phyloP scores from a whole-genome alignment of 2,888 invertebrate genomes.

The Agrotis segetum region DNA sequence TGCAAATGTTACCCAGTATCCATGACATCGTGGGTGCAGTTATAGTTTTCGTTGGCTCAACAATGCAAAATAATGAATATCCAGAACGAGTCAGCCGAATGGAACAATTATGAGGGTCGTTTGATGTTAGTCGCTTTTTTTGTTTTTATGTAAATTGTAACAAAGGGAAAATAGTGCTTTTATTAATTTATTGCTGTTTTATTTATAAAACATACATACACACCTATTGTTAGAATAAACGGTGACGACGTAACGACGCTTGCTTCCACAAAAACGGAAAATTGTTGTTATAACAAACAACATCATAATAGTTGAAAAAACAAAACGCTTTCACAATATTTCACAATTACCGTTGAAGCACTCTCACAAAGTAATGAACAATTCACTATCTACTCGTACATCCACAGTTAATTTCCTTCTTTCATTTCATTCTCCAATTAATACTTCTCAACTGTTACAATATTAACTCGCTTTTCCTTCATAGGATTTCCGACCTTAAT shows the following conservation, averaged over 20 bases:
- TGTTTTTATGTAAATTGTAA: slow-evolving; percentile 26
- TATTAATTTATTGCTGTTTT: slow-evolving; percentile 5
- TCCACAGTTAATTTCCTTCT: slow-evolving; percentile 40
- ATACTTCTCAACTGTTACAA: slow-evolving; percentile 43
- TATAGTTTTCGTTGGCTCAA: slow-evolving; percentile 64
- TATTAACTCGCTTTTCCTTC: slow-evolving; percentile 7
- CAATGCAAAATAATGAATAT: slow-evolving; percentile 71
- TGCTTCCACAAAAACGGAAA: neutral
- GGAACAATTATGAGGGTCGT: slow-evolving; percentile 58
- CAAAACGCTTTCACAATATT: neutral
- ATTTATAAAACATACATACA: neutral
- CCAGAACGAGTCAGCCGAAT: slow-evolving; percentile 51
- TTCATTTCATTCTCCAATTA: slow-evolving; percentile 52
- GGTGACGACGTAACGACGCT: no score
- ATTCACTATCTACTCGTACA: slow-evolving; percentile 38
- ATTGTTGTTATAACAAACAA: neutral
- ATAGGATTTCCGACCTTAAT: slow-evolving; percentile 34
- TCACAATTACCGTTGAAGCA: slow-evolving; percentile 15
- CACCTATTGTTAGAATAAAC: neutral
- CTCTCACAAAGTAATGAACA: slow-evolving; percentile 27
- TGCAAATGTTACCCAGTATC: slow-evolving; percentile 76
- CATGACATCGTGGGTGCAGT: slow-evolving; percentile 60
- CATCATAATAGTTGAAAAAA: neutral
- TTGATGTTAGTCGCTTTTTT: slow-evolving; percentile 38
- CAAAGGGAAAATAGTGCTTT: neutral